Conservation (phyloP, 2,797 vertebrate species). For the Gouania willdenowi region DNA sequence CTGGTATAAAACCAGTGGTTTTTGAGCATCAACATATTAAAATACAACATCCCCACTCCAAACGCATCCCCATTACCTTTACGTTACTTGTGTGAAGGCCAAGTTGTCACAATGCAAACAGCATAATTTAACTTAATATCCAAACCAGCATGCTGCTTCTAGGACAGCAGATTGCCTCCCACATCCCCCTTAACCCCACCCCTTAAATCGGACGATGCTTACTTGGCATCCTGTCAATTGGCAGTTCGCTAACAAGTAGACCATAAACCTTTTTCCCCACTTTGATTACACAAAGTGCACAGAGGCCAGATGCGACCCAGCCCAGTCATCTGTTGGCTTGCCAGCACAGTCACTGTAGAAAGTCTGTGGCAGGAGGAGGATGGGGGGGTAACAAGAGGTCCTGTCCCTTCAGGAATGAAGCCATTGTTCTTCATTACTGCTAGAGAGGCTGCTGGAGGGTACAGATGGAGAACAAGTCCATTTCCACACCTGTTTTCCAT, state of each 20-base stretch:
- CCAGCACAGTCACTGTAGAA: constrained; percentile 38
- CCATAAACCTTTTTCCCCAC: constrained; percentile 61
- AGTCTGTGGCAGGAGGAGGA: constrained; percentile 3
- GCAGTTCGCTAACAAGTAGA: constrained; percentile 63
- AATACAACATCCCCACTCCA: constrained; percentile 7
- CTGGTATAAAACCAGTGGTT: no score
- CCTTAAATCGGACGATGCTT: constrained; percentile 29
- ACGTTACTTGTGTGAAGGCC: constrained; percentile 16
- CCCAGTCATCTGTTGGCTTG: constrained; percentile 62
- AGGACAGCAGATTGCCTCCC: constrained; percentile 44
- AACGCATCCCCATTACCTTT: constrained; percentile 20
- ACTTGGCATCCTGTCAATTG: constrained; percentile 68
- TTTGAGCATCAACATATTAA: no score
- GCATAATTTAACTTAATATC: constrained; percentile 5
- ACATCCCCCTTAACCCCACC: background rate
- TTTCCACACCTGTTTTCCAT: constrained; percentile 64
- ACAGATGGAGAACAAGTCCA: constrained; percentile 49
- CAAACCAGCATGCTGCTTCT: constrained; percentile 18
- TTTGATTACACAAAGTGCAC: constrained; percentile 76
- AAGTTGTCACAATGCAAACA: constrained; percentile 10
- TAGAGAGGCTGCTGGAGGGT: constrained; percentile 33
- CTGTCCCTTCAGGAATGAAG: constrained; percentile 50
- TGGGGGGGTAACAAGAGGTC: constrained; percentile 23
- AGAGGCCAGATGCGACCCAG: constrained; percentile 67
- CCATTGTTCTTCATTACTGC: constrained; percentile 68